These are phyloP conservation scores for Phoxinus dragarum DNA, from an alignment of 2,797 vertebrate genomes.

Conservation along the genomic window DNA sequence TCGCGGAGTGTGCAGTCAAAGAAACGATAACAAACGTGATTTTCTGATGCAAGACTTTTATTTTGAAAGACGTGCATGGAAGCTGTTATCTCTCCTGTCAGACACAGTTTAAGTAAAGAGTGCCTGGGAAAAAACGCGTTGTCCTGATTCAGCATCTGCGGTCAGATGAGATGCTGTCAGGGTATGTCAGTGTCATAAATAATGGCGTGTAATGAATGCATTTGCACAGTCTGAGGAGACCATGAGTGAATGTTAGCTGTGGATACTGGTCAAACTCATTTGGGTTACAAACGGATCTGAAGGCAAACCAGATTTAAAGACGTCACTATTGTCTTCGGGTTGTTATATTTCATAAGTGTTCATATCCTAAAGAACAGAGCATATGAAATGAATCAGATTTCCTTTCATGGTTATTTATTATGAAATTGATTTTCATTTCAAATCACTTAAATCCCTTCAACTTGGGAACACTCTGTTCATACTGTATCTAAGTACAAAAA, in stretches of 20 bases:
- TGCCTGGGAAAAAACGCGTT: too few relatives aligned
- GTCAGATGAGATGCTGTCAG: too few relatives aligned
- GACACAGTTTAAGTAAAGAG: too few relatives aligned
- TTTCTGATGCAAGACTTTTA: too few relatives aligned
- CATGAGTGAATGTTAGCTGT: background rate
- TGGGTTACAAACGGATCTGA: slow-evolving; percentile 1
- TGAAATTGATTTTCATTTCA: slow-evolving; percentile 36
- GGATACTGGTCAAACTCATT: slow-evolving; percentile 27
- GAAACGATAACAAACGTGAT: too few relatives aligned
- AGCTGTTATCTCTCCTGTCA: too few relatives aligned
- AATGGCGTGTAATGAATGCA: background rate
- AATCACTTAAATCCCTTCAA: slow-evolving; percentile 45
- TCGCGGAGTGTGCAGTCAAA: too few relatives aligned
- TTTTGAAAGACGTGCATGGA: too few relatives aligned
- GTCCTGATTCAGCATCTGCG: too few relatives aligned
- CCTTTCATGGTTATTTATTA: slow-evolving; percentile 32
- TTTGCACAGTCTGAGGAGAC: background rate
- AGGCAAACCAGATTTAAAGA: slow-evolving; percentile 39
- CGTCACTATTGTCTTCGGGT: slow-evolving; percentile 12
- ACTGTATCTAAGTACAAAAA: slow-evolving; percentile 1
- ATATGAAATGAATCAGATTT: background rate
- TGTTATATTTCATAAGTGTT: slow-evolving; percentile 17
- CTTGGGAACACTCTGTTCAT: slow-evolving; percentile 38
- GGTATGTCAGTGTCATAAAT: background rate
- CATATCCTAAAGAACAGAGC: slow-evolving; percentile 12